Percentiles rank a stretch among this genome's conserved stretches.
Conservation (phyloP, 2,888 invertebrate genomes). For the Lithophane ornitopus region DNA sequence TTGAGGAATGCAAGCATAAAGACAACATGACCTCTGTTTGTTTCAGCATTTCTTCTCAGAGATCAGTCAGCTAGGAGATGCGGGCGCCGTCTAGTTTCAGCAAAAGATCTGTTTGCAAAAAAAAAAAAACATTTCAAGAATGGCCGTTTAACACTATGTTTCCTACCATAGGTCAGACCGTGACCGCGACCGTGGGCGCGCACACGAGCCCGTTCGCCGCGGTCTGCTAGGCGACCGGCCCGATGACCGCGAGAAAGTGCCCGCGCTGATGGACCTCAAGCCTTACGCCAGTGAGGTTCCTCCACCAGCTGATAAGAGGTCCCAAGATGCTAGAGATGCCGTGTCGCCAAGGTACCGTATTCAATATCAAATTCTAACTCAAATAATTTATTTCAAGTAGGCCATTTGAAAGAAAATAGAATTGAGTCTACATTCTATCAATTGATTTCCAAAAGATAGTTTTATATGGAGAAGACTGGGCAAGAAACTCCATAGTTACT, state of each 20-base stretch:
- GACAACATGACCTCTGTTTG: not conserved
- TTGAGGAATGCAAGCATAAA: not conserved
- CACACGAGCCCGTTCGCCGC: slow-evolving; percentile 70
- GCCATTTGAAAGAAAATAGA: not conserved
- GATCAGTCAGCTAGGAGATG: not conserved
- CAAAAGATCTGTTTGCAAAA: not conserved
- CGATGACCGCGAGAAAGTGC: slow-evolving; percentile 78
- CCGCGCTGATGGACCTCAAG: slow-evolving; percentile 85
- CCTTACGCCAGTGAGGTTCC: slow-evolving; percentile 80
- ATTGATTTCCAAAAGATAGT: not conserved
- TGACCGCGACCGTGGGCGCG: slow-evolving; percentile 56
- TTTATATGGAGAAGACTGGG: not conserved
- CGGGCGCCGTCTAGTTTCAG: not conserved
- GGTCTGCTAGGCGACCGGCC: slow-evolving; percentile 86
- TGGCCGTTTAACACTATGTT: not conserved
- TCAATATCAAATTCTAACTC: not conserved
- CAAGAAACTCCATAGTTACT: not conserved
- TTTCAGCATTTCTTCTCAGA: not conserved
- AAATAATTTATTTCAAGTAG: not conserved
- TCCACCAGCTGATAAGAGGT: slow-evolving; percentile 69
- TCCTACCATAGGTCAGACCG: slow-evolving; percentile 57
- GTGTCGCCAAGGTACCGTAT: slow-evolving; percentile 83
- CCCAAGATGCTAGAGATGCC: slow-evolving; percentile 84
- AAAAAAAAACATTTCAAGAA: too few species aligned
- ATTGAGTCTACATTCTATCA: too few species aligned